Percentiles rank a stretch among this genome's conserved stretches.
Conservation (phyloP, 2,888 invertebrate species). For the Osedax frankpressi region DNA sequence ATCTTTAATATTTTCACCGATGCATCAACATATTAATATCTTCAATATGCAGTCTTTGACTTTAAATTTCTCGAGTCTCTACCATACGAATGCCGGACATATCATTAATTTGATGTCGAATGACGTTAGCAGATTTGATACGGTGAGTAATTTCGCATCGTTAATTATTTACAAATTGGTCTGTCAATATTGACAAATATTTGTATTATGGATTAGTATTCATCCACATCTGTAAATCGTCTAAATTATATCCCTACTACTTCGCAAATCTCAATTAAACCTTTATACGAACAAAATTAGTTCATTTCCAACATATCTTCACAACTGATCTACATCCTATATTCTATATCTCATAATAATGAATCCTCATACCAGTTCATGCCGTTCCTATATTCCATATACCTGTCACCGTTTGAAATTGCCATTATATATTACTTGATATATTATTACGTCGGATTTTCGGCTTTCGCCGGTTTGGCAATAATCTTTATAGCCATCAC, state of each 20-base stretch:
- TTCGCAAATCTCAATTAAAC: too few relatives aligned
- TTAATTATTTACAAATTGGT: not conserved
- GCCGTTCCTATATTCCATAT: conserved; percentile 74
- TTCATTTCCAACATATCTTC: too few relatives aligned
- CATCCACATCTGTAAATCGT: too few relatives aligned
- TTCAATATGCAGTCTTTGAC: conserved; percentile 23
- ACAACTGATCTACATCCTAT: not conserved
- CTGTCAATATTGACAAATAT: too few relatives aligned
- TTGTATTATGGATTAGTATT: too few relatives aligned
- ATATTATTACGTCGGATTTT: conserved; percentile 43
- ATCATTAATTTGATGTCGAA: conserved; percentile 88
- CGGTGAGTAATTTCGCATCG: conserved; percentile 33
- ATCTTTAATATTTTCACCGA: too few relatives aligned
- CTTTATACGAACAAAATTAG: too few relatives aligned
- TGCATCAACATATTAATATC: too few relatives aligned
- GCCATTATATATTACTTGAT: conserved; percentile 62
- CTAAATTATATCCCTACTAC: too few relatives aligned
- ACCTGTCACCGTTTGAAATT: conserved; percentile 77
- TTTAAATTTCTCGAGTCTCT: conserved; percentile 55
- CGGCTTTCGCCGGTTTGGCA: conserved; percentile 63
- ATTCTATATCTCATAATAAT: not conserved
- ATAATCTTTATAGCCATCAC: conserved; percentile 69
- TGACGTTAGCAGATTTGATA: conserved; percentile 80
- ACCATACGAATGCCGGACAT: conserved; percentile 77
- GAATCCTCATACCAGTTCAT: conserved; percentile 54